Base-by-base conservation (phyloP, 2,797 vertebrate species). In the Paguma larvata region DNA sequence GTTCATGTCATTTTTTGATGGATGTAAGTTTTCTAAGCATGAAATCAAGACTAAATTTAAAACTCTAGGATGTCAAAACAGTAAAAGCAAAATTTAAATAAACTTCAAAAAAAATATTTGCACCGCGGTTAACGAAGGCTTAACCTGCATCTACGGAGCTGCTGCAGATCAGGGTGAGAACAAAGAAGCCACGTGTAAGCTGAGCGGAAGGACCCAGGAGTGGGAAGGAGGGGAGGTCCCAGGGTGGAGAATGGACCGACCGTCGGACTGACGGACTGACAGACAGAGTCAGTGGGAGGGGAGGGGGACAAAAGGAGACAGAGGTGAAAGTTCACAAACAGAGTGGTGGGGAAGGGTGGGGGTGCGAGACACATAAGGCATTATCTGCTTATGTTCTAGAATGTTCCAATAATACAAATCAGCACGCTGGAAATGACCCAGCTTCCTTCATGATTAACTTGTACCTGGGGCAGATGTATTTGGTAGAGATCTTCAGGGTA, bases 301-400 rank as follows among this genome's bases (percentile, higher is more conserved):
- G 8, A 2, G 14, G 15, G 80, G 13, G 41, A 18, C 7, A 2
- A 3, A 14, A n/a, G 11, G 12, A 5, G 6, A 23, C 25, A 23
- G 10, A n/a, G 15, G 46, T 1, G 3, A 25, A 44, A 32, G 85
- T 1, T 72, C 15, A 63, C 30, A 56, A 14, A 6, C 51, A 32
- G 27, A 0, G 13, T 7, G 44, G 30, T 62, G 73, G 53, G 44
- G 51, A 10, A 0, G 18, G 56, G 21, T 0, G 30, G 3, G 44
- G 3, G 0, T 1, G 15, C 32, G 14, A 2, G 2, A 15, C 63
- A 18, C 15, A 12, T 0, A 3, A 5, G 30, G 7, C 6, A 0
- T 3, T 5, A 1, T 15, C 51, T 32, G 44, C 23, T 27, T 30
- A 1, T 11, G 41, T 53, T 32, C 72, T 51, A 27, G 88, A 62